phyloP scores from a whole-genome alignment of 2,888 invertebrate species.

The Heliconius ethilla region DNA sequence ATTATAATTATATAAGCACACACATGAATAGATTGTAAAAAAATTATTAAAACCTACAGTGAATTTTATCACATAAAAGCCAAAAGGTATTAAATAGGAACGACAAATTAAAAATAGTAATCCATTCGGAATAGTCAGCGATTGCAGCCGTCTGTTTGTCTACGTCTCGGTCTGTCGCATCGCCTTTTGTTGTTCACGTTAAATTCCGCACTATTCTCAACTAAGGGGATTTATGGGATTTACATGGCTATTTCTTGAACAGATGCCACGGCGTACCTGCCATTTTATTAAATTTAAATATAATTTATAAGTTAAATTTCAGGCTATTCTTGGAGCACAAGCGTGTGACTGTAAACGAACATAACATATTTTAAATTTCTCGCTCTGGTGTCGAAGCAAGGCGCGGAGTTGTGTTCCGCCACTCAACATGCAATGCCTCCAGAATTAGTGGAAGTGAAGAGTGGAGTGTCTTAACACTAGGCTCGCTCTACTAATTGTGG shows the following conservation, averaged over 20 bases:
- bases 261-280: background rate
- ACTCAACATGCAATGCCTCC: no score
- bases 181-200: conserved; percentile 32
- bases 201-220: conserved; percentile 30
- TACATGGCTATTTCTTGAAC: conserved; percentile 13
- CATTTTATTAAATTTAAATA: no score
- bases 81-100: conserved; percentile 7
- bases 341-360: no score
- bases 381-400: no score
- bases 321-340: no score
- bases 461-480: no score
- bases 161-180: conserved; percentile 32
- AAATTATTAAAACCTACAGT: conserved; percentile 1
- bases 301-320: no score
- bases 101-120: conserved; percentile 34
- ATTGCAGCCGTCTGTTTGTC: conserved; percentile 34
- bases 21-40: background rate
- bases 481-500: no score
- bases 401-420: no score
- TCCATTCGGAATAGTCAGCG: conserved; percentile 31
- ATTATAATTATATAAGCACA: background rate
- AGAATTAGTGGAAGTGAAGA: no score
- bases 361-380: no score
- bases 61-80: background rate
- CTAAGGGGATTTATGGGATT: conserved; percentile 17